Base-by-base conservation (phyloP, 1,140 invertebrate genomes). In the Batillaria attramentaria region DNA sequence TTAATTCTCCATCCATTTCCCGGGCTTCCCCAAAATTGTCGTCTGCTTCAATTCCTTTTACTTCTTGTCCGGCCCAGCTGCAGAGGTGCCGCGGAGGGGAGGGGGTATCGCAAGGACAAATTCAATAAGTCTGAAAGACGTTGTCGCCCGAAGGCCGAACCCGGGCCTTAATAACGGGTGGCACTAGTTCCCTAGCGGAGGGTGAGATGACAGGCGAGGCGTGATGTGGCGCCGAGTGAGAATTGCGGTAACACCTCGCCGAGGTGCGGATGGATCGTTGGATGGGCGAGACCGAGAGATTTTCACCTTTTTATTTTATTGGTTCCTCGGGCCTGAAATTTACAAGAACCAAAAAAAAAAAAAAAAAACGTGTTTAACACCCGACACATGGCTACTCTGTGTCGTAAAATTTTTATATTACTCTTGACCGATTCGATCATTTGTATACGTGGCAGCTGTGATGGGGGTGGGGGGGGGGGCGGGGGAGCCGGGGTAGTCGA, bases 141-240 rank as follows among this genome's bases (percentile, higher is more conserved):
- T 75, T 75, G 31, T 60, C 73, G 73, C 73, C 73, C 42, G n/a
- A 13, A 10, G n/a, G n/a, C 72, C 24, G 37, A 24, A 35, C 50
- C 28, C 43, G 5, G 33, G 16, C 72, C n/a, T 28, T 39, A 75
- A 75, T 75, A 75, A 75, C 60, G 73, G 54, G 42, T 24, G 54
- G 35, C 35, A 65, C 73, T 75, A 35, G 54, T 35, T 75, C 73
- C 46, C 70, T 35, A 16, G 31, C 46, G 73, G n/a, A 75, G 73
- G 73, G 57, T 62, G 73, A 65, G 68, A 20, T 41, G 54, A 50
- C 20, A 54, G 4, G 10, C 3, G 57, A 60, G 54, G 73, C 62
- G 73, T 75, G 54, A 75, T 62, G 54, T 57, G 73, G 73, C 39
- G 39, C 54, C n/a, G 73, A 75, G 73, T 75, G 73, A 75, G 73